Evolutionary conservation across 2,797 vertebrate genomes (phyloP).

Genomic region (Leuciscus waleckii): DNA sequence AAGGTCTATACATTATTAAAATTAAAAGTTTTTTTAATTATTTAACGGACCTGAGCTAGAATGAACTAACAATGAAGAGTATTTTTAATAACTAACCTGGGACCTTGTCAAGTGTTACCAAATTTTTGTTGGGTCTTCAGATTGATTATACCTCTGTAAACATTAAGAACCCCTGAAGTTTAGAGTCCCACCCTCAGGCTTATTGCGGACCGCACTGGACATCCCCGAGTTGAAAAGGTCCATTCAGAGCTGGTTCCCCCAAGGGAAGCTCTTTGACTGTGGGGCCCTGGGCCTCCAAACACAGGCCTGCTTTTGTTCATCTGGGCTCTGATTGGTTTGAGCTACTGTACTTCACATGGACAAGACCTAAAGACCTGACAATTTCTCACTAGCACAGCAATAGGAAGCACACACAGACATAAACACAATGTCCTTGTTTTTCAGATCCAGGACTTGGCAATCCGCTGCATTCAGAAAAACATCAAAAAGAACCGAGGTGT

Average conservation of each 20-base stretch:
- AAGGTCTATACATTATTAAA: not conserved
- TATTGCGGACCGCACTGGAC: not conserved
- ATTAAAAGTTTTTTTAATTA: not conserved
- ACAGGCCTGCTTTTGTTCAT: conserved; percentile 50
- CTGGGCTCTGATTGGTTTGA: conserved; percentile 1
- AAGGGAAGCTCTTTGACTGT: conserved; percentile 56
- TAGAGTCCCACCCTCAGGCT: not conserved
- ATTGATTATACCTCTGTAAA: not conserved
- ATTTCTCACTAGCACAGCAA: conserved; percentile 5
- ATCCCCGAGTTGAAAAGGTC: conserved; percentile 32
- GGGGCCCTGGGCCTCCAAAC: conserved; percentile 46
- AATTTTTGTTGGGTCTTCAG: not conserved
- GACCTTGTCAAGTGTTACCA: not conserved
- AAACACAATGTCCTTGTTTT: conserved; percentile 34
- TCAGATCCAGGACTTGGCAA: conserved; percentile 93
- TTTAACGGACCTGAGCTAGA: not conserved
- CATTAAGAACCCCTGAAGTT: not conserved
- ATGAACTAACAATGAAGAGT: not conserved
- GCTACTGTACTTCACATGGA: not conserved
- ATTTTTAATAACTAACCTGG: not conserved
- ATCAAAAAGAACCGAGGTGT: conserved; percentile 95
- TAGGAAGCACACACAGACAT: not conserved
- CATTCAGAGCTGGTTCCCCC: conserved; percentile 33
- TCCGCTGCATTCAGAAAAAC: conserved; percentile 93
- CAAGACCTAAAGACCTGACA: not conserved